Evolutionary conservation across 2,797 vertebrate species (phyloP).

Genomic region (Artibeus lituratus): DNA sequence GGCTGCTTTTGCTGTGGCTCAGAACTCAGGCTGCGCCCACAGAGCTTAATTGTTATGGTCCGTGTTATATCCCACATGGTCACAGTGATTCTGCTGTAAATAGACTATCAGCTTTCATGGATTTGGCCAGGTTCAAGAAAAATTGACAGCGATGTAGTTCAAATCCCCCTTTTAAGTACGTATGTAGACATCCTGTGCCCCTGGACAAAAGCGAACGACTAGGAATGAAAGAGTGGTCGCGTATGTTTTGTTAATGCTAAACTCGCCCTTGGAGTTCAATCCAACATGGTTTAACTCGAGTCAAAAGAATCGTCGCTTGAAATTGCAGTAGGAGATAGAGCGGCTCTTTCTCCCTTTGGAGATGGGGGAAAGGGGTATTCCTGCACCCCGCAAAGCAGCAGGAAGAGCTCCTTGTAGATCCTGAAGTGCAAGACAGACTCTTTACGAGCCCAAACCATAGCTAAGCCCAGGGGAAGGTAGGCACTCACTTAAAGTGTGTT

Average conservation of each 20-base stretch:
- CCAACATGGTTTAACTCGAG: neutral
- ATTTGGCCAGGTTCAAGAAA: neutral
- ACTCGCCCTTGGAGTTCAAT: neutral
- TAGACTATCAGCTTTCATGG: neutral
- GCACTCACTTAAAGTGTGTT: conserved; percentile 37
- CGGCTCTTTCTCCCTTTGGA: neutral
- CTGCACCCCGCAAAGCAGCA: neutral
- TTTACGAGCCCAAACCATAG: conserved; percentile 43
- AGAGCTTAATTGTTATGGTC: neutral
- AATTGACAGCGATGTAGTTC: neutral
- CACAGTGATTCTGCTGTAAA: neutral
- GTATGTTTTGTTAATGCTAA: neutral
- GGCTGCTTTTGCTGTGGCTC: neutral
- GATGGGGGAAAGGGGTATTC: neutral
- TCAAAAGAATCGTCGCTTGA: neutral
- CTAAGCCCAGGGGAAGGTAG: conserved; percentile 36
- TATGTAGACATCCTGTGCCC: neutral
- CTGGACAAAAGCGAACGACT: neutral
- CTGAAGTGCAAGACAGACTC: conserved; percentile 38
- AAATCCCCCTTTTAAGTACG: neutral
- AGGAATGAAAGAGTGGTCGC: neutral
- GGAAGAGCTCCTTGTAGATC: conserved; percentile 25
- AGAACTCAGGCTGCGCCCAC: neutral
- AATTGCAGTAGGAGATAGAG: neutral
- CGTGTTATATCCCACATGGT: neutral